These are phyloP conservation scores for Drosophila demipolita DNA, from an alignment of 2,888 invertebrate genomes.

Conservation along the genomic window DNA sequence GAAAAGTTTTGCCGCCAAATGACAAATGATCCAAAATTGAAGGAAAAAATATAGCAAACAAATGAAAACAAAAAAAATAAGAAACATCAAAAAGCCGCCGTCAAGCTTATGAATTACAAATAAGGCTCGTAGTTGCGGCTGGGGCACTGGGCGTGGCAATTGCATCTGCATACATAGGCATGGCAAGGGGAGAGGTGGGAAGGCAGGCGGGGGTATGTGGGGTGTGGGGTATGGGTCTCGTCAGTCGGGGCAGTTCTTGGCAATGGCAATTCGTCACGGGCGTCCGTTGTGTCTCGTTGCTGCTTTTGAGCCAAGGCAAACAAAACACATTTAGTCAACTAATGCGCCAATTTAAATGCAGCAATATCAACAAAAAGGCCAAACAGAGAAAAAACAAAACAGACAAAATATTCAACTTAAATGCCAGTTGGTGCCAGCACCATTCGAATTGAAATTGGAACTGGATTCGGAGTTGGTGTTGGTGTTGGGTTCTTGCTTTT, in stretches of 20 bases:
- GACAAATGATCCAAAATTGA: slow-evolving; percentile 67
- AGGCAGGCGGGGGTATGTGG: not conserved
- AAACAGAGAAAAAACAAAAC: slow-evolving; percentile 33
- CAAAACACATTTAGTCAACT: slow-evolving; percentile 70
- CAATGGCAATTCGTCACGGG: slow-evolving; percentile 65
- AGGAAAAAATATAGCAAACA: not conserved
- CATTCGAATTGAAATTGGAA: slow-evolving; percentile 47
- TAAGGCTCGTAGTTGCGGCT: slow-evolving; percentile 48
- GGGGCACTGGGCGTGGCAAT: slow-evolving; percentile 58
- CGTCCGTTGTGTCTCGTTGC: slow-evolving; percentile 57
- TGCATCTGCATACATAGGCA: slow-evolving; percentile 66
- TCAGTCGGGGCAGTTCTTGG: slow-evolving; percentile 8
- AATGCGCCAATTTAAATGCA: slow-evolving; percentile 77
- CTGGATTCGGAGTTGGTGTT: slow-evolving; percentile 42
- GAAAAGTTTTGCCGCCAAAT: slow-evolving; percentile 77
- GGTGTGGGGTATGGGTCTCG: not conserved
- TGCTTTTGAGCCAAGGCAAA: slow-evolving; percentile 45
- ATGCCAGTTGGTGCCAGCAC: slow-evolving; percentile 65
- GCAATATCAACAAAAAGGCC: slow-evolving; percentile 35
- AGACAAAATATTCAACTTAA: slow-evolving; percentile 74
- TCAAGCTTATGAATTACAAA: slow-evolving; percentile 78
- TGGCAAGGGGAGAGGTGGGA: not conserved
- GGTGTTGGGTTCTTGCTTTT: slow-evolving; percentile 7
- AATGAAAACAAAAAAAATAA: slow-evolving; percentile 5
- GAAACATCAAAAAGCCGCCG: slow-evolving; percentile 70